phyloP scores from a whole-genome alignment of 2,797 vertebrate species.

The Channa striata region DNA sequence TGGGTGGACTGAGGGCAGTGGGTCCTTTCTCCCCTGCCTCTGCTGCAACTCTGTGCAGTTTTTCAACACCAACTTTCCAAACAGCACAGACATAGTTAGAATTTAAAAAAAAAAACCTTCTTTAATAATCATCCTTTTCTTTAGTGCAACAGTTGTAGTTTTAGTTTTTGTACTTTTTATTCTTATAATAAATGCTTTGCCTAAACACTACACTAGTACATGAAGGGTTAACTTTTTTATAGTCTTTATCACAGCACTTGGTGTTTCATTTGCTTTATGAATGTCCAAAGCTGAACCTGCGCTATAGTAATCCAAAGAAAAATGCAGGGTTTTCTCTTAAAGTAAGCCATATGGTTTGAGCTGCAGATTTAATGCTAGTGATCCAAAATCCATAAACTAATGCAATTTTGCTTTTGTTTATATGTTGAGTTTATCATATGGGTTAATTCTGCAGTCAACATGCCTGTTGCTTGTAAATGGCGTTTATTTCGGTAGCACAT shows the following conservation, averaged over 20 bases:
- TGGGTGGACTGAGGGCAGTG: conserved; percentile 60
- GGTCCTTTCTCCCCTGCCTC: conserved; percentile 31
- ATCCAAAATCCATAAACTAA: background rate
- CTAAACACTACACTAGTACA: too few species aligned
- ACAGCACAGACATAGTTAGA: conserved; percentile 22
- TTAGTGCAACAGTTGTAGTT: background rate
- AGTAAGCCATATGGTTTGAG: background rate
- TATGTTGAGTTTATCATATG: too few species aligned
- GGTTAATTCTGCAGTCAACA: too few species aligned
- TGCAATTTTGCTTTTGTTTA: background rate
- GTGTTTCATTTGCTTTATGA: background rate
- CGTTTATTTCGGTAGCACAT: too few species aligned
- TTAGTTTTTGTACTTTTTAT: background rate
- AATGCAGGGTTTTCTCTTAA: too few species aligned
- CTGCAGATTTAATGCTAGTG: background rate
- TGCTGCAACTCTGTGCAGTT: conserved; percentile 1
- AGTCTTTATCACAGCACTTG: background rate
- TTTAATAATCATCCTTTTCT: background rate
- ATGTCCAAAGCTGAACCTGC: too few species aligned
- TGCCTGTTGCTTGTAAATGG: background rate
- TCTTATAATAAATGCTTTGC: background rate
- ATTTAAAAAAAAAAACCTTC: conserved; percentile 21
- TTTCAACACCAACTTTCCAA: conserved; percentile 20
- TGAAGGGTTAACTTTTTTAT: background rate
- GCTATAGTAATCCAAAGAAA: background rate